Evolutionary conservation across 1,140 invertebrate species (phyloP).

Genomic region (Hycleus phaleratus): DNA sequence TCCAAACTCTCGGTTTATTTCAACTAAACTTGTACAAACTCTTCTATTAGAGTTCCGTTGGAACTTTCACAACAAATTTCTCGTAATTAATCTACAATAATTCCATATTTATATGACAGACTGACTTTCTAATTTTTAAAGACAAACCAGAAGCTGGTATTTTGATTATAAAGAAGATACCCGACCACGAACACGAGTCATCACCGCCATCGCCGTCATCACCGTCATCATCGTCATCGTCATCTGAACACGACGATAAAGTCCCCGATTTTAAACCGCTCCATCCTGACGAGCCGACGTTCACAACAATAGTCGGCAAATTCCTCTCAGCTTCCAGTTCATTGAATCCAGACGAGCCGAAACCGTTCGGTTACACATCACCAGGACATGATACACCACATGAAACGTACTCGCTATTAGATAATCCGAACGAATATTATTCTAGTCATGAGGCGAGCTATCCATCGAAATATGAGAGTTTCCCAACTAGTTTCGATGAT

Average conservation of each 20-base stretch:
- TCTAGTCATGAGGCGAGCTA: background rate
- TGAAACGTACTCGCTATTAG: background rate
- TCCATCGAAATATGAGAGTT: background rate
- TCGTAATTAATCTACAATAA: background rate
- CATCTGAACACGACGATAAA: slow-evolving; percentile 8
- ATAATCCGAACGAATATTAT: background rate
- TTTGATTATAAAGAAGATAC: slow-evolving; percentile 32
- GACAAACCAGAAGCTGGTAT: slow-evolving; percentile 28
- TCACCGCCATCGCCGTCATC: slow-evolving; percentile 10
- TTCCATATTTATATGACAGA: slow-evolving; percentile 6
- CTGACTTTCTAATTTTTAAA: slow-evolving; percentile 20
- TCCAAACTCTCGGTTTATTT: too few species aligned
- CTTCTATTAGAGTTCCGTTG: too few species aligned
- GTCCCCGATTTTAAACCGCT: slow-evolving; percentile 23
- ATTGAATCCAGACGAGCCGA: slow-evolving; percentile 21
- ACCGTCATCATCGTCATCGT: slow-evolving; percentile 6
- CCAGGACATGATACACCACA: slow-evolving; percentile 8
- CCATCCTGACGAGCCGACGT: background rate
- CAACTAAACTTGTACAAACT: too few species aligned
- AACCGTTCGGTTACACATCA: slow-evolving; percentile 17
- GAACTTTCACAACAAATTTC: background rate
- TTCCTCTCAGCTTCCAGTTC: slow-evolving; percentile 28
- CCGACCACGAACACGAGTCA: slow-evolving; percentile 9
- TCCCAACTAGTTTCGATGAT: background rate
- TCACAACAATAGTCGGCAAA: slow-evolving; percentile 16